A percentile compares a stretch with the other conserved stretches of the same genome.
These are phyloP conservation scores for Spodoptera exigua DNA, from an alignment of 2,888 invertebrate species.

Conservation along the genomic window DNA sequence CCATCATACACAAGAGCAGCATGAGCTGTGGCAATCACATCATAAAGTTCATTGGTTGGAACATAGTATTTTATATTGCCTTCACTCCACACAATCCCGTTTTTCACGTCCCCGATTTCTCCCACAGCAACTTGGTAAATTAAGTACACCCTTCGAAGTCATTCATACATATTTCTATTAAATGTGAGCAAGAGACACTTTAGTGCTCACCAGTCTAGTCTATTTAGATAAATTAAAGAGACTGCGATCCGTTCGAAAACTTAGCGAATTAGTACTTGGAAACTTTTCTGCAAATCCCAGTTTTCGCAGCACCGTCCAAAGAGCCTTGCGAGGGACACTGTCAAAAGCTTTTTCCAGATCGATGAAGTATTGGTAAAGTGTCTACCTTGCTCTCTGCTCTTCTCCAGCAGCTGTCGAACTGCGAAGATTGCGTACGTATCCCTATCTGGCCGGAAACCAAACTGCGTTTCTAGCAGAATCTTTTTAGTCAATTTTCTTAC, in stretches of 20 bases:
- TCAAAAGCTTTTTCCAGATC: neutral
- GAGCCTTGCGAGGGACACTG: neutral
- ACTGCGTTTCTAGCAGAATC: slow-evolving; percentile 46
- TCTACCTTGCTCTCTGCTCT: slow-evolving; percentile 1
- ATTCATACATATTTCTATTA: no score
- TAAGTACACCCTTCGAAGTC: no score
- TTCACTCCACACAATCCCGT: slow-evolving; percentile 9
- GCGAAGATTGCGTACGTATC: slow-evolving; percentile 29
- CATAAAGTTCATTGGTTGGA: slow-evolving; percentile 7
- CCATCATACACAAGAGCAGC: no score
- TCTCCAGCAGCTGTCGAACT: neutral
- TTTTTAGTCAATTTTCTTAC: slow-evolving; percentile 1
- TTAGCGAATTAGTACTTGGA: neutral
- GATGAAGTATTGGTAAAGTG: no score
- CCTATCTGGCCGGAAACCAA: slow-evolving; percentile 40
- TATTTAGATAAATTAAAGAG: slow-evolving; percentile 35
- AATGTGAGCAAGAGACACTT: neutral
- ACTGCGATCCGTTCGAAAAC: neutral
- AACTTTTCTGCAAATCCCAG: neutral
- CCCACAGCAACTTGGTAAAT: no score
- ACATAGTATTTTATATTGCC: slow-evolving; percentile 11
- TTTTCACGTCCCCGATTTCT: slow-evolving; percentile 20
- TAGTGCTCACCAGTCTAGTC: slow-evolving; percentile 7
- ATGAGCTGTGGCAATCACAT: slow-evolving; percentile 55
- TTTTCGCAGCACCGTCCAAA: neutral